These are phyloP conservation scores for Pegoplata infirma DNA, from an alignment of 2,888 invertebrate species.

Conservation along the genomic window DNA sequence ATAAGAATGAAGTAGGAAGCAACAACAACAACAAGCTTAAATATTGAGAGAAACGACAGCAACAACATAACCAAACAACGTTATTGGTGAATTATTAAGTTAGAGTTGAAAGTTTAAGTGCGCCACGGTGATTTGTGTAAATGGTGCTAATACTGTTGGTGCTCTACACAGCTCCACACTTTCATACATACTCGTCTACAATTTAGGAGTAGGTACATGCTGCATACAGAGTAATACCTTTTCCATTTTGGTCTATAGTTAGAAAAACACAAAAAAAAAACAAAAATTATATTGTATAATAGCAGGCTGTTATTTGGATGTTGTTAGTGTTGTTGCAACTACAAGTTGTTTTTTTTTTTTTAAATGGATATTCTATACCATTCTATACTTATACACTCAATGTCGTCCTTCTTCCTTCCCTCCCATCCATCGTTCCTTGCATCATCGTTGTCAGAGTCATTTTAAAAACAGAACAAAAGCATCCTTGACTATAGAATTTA, in stretches of 20 bases:
- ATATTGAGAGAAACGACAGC: neutral
- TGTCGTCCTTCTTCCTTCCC: too few species aligned
- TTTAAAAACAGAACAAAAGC: conserved; percentile 44
- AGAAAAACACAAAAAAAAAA: conserved; percentile 5
- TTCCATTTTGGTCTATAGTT: neutral
- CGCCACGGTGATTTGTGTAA: conserved; percentile 62
- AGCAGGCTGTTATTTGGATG: conserved; percentile 21
- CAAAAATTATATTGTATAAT: conserved; percentile 14
- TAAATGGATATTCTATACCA: conserved; percentile 22
- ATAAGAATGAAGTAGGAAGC: neutral
- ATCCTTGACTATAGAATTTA: conserved; percentile 48
- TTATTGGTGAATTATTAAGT: conserved; percentile 62
- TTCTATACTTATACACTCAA: conserved; percentile 7
- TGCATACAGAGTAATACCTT: too few species aligned
- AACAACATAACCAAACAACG: conserved; percentile 25
- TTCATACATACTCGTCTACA: too few species aligned
- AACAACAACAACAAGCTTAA: neutral
- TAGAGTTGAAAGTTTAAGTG: conserved; percentile 63
- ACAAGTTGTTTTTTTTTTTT: conserved; percentile 11
- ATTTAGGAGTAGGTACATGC: too few species aligned
- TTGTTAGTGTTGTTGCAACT: conserved; percentile 8
- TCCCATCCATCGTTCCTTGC: too few species aligned
- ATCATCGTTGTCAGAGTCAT: too few species aligned
- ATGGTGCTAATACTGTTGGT: conserved; percentile 57
- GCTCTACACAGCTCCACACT: too few species aligned